Conservation (phyloP, 1,140 invertebrate genomes). For the Drosophila murphyi region DNA sequence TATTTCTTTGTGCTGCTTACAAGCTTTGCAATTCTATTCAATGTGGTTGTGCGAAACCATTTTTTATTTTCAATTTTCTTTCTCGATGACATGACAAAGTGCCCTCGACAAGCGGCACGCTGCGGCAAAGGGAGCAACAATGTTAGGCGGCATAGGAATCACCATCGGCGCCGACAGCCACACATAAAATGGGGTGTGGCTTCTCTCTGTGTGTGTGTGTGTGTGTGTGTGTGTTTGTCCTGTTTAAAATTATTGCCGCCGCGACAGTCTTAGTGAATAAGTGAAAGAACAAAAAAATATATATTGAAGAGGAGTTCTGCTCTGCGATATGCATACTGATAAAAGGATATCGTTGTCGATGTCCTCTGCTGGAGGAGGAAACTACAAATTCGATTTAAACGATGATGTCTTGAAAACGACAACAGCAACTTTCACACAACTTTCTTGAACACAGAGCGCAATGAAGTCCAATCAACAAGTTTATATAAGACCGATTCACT, state of each 20-base stretch:
- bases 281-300: conserved; percentile 6
- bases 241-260: conserved; percentile 34
- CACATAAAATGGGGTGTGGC: conserved; percentile 12
- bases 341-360: conserved; percentile 17
- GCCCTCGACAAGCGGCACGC: conserved; percentile 69
- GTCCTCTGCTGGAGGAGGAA: not conserved
- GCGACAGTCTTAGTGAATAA: conserved; percentile 27
- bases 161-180: not conserved
- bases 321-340: conserved; percentile 19
- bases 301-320: not conserved
- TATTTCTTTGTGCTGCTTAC: conserved; percentile 35
- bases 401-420: not conserved
- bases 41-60: conserved; percentile 48
- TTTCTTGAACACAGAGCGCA: not conserved
- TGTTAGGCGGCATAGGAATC: not conserved
- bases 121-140: conserved; percentile 36
- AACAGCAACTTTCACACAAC: conserved; percentile 2
- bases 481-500: no score
- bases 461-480: not conserved
- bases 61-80: conserved; percentile 81
- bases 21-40: conserved; percentile 75
- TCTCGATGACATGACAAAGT: conserved; percentile 80
- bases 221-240: not conserved
- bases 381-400: conserved; percentile 20
- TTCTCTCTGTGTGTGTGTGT: not conserved